phyloP scores from a whole-genome alignment of 2,888 invertebrate genomes.

The Polydrusus tereticollis region DNA sequence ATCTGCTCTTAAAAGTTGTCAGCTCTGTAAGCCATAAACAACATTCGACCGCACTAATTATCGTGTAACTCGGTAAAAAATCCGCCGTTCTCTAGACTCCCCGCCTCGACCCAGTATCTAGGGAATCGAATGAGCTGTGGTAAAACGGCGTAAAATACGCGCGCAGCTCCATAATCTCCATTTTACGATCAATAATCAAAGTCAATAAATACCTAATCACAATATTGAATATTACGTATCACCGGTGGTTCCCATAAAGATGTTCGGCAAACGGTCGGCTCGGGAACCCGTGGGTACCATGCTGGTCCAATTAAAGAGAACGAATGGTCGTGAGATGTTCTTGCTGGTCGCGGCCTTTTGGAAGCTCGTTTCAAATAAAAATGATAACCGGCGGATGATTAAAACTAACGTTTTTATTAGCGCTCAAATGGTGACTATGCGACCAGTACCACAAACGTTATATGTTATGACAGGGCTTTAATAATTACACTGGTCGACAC shows the following conservation, averaged over 20 bases:
- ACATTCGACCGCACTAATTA: neutral
- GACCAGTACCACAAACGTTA: too few relatives aligned
- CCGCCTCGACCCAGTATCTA: slow-evolving; percentile 6
- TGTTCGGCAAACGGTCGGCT: slow-evolving; percentile 60
- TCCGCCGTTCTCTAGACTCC: neutral
- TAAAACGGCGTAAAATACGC: slow-evolving; percentile 22
- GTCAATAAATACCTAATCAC: slow-evolving; percentile 64
- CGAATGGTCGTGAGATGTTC: slow-evolving; percentile 55
- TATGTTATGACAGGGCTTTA: too few relatives aligned
- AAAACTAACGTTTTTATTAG: neutral
- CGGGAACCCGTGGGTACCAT: slow-evolving; percentile 62
- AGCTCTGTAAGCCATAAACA: neutral
- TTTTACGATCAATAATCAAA: slow-evolving; percentile 61
- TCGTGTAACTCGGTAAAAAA: neutral
- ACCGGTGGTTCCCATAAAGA: slow-evolving; percentile 61
- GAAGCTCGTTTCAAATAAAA: neutral
- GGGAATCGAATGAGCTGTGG: neutral
- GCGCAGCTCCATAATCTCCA: slow-evolving; percentile 54
- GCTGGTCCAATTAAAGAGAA: slow-evolving; percentile 66
- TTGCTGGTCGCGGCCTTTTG: neutral
- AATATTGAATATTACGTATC: slow-evolving; percentile 65
- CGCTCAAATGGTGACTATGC: neutral
- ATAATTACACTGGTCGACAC: too few relatives aligned
- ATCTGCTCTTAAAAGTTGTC: too few relatives aligned
- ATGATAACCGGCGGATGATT: neutral